Base-by-base conservation (phyloP, 2,113 vertebrate species). In the Morphnarchus princeps region DNA sequence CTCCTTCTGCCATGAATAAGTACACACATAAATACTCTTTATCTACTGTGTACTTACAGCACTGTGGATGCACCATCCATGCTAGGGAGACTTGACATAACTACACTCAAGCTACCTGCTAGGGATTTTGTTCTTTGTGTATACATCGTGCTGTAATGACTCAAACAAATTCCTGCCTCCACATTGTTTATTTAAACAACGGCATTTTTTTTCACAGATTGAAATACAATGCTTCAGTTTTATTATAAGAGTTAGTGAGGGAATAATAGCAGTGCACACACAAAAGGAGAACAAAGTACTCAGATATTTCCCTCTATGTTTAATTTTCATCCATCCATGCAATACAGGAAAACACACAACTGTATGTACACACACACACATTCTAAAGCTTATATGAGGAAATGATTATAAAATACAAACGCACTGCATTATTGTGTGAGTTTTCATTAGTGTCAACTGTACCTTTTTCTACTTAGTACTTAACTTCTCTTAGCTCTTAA, bases 111-210 rank as follows among this genome's bases (percentile, higher is more conserved):
- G 38, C 38, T 80, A 96, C 93, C 79, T 73, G 72, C 24, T 90
- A n/a, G 65, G 61, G 57, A 58, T 62, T 82, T 43, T 29, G 22
- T 42, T 72, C 70, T 82, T 89, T 91, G 61, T 89, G 57, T 82
- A 36, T n/a, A 49, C 58, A 54, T 7, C 0, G 0, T 45, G 66
- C 73, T 54, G 15, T 32, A 72, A 76, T 13, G 62, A 81, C 67
- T 94, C 74, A 22, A 85, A 55, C 34, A 69, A 61, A 89, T 55
- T 81, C 72, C 52, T 90, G 76, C 49, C 58, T 87, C 85, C 63
- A 8, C 63, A 55, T 24, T 78, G 85, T 73, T 90, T 90, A 47
- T 73, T 92, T 89, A 87, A 83, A 94, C 92, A 94, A 93, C 40
- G 22, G 16, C 50, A 25, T 59, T 72, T 77, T 93, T 63, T 78